phyloP scores from a whole-genome alignment of 1,140 invertebrate genomes.

The Phortica variegata region DNA sequence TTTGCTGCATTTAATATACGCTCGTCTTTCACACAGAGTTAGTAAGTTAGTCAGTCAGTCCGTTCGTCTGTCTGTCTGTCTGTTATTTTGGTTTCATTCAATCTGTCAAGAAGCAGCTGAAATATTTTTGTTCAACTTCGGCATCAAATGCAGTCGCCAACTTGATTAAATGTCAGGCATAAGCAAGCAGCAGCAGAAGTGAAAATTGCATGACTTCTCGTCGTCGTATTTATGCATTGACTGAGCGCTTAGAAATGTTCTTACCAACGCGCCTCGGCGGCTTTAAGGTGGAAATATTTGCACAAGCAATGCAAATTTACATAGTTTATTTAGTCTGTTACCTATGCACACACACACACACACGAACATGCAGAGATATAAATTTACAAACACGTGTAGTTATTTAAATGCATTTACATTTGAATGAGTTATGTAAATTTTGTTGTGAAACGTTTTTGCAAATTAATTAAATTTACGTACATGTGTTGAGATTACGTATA shows the following conservation, averaged over 20 bases:
- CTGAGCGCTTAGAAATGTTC: too few species aligned
- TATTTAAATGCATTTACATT: conserved; percentile 36
- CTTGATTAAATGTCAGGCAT: conserved; percentile 54
- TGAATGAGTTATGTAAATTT: conserved; percentile 19
- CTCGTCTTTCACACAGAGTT: too few species aligned
- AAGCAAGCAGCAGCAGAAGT: conserved; percentile 33
- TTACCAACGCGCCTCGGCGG: too few species aligned
- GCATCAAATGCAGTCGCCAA: conserved; percentile 54
- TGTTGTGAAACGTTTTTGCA: conserved; percentile 12
- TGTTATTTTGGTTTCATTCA: conserved; percentile 30
- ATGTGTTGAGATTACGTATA: conserved; percentile 17
- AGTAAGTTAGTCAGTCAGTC: too few species aligned
- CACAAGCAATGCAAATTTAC: conserved; percentile 35
- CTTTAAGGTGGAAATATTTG: conserved; percentile 28
- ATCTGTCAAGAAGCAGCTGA: conserved; percentile 10
- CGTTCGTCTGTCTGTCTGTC: conserved; percentile 34
- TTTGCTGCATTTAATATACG: conserved; percentile 54
- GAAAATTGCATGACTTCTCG: not conserved
- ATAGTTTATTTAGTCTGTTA: too few species aligned
- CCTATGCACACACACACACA: conserved; percentile 3
- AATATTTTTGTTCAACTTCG: conserved; percentile 46
- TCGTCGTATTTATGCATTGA: conserved; percentile 13
- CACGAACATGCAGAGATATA: not conserved
- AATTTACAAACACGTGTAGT: conserved; percentile 12
- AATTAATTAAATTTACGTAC: conserved; percentile 37